Evolutionary conservation across 1,140 invertebrate species (phyloP).

Genomic region (Portunus trituberculatus): DNA sequence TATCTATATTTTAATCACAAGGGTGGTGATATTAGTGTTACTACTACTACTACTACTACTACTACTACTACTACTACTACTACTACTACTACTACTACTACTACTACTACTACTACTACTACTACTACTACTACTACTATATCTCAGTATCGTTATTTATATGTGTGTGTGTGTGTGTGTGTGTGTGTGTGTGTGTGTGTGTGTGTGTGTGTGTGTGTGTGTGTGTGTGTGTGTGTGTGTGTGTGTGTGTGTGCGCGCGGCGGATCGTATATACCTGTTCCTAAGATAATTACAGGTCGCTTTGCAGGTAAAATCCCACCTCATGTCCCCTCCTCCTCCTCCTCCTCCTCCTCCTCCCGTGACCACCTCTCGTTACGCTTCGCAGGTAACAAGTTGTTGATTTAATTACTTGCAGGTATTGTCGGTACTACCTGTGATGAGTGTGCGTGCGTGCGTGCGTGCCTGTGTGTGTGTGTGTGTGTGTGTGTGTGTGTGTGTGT

Average conservation of each 20-base stretch:
- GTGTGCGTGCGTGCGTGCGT: not conserved
- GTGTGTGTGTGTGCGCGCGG: not conserved
- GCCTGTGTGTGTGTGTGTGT: not conserved
- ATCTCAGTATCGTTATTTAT: too few relatives aligned
- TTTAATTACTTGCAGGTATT: not conserved
- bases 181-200: not conserved
- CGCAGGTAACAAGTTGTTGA: constrained; percentile 6
- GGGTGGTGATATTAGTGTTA: not conserved
- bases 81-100: constrained; percentile 38
- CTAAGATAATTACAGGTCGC: not conserved
- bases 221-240: not conserved
- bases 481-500: not conserved
- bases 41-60: constrained; percentile 41
- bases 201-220: constrained; percentile 1
- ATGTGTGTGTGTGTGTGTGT: too few relatives aligned
- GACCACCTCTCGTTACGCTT: constrained; percentile 6
- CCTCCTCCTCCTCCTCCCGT: not conserved
- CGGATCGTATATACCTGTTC: not conserved
- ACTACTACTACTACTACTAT: not conserved
- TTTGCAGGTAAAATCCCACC: constrained; percentile 20
- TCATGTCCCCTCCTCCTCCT: not conserved
- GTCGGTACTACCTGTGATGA: not conserved
- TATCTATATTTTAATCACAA: not conserved
- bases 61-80: constrained; percentile 57
- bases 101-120: not conserved